Conservation (phyloP, 2,888 invertebrate species). For the Tachina fera region DNA sequence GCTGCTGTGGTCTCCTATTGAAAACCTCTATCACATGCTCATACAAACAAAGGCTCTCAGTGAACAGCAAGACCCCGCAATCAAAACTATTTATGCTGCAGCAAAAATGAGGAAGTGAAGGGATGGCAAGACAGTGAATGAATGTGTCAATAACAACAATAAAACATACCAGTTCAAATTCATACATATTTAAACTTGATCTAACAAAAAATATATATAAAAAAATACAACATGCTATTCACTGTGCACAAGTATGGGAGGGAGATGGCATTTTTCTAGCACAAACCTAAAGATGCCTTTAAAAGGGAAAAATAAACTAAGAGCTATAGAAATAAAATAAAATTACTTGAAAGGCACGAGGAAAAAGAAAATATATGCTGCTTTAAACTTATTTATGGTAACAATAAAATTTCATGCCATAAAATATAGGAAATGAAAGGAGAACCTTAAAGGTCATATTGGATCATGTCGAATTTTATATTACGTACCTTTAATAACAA, state of each 20-base stretch:
- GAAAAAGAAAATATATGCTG: background rate
- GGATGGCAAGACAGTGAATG: background rate
- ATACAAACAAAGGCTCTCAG: background rate
- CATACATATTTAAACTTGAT: conserved; percentile 27
- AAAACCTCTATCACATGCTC: conserved; percentile 18
- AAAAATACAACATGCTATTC: background rate
- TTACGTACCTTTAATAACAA: too few species aligned
- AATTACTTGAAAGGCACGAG: conserved; percentile 21
- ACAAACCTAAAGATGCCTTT: conserved; percentile 12
- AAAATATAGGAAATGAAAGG: background rate
- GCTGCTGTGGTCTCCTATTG: conserved; percentile 35
- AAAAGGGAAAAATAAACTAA: background rate
- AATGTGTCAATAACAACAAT: conserved; percentile 31
- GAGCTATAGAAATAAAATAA: conserved; percentile 20
- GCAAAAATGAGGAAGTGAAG: background rate
- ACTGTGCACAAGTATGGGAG: background rate
- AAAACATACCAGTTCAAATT: conserved; percentile 21
- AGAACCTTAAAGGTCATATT: too few species aligned
- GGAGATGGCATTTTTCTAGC: background rate
- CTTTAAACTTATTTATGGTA: conserved; percentile 28
- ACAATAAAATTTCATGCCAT: background rate
- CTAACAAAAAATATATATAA: background rate
- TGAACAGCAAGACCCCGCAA: background rate
- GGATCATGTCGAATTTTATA: too few species aligned
- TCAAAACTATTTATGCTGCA: background rate